Conservation (phyloP, 2,113 vertebrate species). For the Eira barbara region DNA sequence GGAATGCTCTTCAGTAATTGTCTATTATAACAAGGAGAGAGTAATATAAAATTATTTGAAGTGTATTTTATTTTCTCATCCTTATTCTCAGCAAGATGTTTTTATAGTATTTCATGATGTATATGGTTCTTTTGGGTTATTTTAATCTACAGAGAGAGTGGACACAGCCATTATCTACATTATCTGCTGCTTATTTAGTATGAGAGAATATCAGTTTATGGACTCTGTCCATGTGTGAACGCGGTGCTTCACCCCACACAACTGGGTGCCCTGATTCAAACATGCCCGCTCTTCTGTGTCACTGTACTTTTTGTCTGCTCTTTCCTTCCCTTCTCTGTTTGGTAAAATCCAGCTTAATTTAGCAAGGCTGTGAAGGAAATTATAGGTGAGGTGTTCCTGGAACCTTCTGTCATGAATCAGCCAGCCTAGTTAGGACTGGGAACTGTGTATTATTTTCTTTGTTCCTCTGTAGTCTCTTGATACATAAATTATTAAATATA, state of each 20-base stretch:
- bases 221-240: neutral
- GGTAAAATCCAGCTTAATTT: neutral
- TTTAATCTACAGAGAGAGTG: neutral
- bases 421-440: neutral
- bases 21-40: neutral
- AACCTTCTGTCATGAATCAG: neutral
- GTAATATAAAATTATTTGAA: conserved; percentile 23
- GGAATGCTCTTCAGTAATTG: neutral
- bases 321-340: neutral
- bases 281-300: neutral
- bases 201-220: neutral
- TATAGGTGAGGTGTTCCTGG: neutral
- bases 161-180: neutral
- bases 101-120: neutral
- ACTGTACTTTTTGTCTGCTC: neutral
- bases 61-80: neutral
- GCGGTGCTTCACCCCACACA: neutral
- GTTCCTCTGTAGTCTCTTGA: neutral
- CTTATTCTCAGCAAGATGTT: neutral
- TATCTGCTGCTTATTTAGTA: neutral
- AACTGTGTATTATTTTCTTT: neutral
- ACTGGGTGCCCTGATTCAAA: neutral
- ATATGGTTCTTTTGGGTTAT: neutral
- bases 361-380: neutral
- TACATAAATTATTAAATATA: neutral